Percentiles rank a stretch among this genome's conserved stretches.
Conservation (phyloP, 1,140 invertebrate genomes). For the Rhagoletis pomonella region DNA sequence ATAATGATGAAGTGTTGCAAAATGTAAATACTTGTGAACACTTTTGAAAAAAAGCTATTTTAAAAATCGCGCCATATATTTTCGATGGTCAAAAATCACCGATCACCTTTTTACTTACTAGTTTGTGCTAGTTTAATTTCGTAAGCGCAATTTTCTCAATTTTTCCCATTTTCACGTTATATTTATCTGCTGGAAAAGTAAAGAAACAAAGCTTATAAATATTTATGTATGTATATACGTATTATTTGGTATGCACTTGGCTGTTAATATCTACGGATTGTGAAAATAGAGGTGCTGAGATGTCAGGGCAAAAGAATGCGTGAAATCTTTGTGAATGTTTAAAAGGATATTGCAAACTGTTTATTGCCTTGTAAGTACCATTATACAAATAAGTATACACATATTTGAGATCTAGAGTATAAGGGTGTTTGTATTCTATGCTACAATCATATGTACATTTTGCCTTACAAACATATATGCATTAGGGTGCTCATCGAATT, state of each 20-base stretch:
- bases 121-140: background rate
- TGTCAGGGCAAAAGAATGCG: background rate
- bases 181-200: too few relatives aligned
- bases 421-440: too few relatives aligned
- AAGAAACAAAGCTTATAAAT: background rate
- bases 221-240: background rate
- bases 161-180: too few relatives aligned
- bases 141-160: too few relatives aligned
- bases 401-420: too few relatives aligned
- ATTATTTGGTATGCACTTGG: background rate
- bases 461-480: too few relatives aligned
- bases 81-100: background rate
- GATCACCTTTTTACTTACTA: background rate
- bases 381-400: background rate
- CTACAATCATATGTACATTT: too few relatives aligned
- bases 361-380: constrained; percentile 12
- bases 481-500: too few relatives aligned
- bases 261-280: background rate
- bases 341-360: constrained; percentile 26
- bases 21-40: too few relatives aligned
- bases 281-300: background rate
- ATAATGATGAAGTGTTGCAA: too few relatives aligned
- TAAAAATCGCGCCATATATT: too few relatives aligned
- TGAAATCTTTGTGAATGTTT: constrained; percentile 34
- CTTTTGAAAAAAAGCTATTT: too few relatives aligned